These are phyloP conservation scores for Mystacornis crossleyi DNA, from an alignment of 2,113 vertebrate genomes.

Conservation along the genomic window DNA sequence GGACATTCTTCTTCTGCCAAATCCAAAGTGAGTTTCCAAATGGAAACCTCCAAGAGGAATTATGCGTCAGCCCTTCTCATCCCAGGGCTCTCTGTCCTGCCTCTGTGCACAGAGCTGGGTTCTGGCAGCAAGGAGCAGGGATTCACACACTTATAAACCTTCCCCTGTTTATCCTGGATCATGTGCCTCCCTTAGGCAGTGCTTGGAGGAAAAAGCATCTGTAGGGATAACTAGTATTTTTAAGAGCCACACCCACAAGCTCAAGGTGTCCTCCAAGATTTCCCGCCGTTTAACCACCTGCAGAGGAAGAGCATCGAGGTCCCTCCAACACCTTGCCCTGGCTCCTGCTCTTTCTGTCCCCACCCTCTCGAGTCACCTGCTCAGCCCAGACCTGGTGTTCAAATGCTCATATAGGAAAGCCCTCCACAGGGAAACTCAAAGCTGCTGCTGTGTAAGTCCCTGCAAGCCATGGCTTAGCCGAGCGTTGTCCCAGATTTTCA, in stretches of 20 bases:
- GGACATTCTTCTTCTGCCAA: not conserved
- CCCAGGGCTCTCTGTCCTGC: not conserved
- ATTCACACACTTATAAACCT: not conserved
- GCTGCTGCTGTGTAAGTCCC: not conserved
- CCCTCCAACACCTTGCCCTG: not conserved
- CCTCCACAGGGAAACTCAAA: not conserved
- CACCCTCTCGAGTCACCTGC: not conserved
- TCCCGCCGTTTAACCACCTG: not conserved
- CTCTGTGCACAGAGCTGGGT: rapidly evolving
- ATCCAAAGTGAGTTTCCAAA: not conserved
- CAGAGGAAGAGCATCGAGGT: not conserved
- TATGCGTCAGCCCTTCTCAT: rapidly evolving
- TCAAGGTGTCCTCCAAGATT: not conserved
- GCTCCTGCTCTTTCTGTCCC: not conserved
- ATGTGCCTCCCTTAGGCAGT: not conserved
- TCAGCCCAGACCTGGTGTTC: not conserved
- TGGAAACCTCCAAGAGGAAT: rapidly evolving
- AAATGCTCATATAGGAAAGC: not conserved
- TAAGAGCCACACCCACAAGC: not conserved
- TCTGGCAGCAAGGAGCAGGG: not conserved
- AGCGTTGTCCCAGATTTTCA: not conserved
- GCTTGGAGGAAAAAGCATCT: not conserved
- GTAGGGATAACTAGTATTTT: not conserved
- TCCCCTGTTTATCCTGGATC: not conserved
- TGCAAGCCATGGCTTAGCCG: not conserved